phyloP scores from a whole-genome alignment of 2,797 vertebrate genomes.

The Dendrocincla tyrannina region DNA sequence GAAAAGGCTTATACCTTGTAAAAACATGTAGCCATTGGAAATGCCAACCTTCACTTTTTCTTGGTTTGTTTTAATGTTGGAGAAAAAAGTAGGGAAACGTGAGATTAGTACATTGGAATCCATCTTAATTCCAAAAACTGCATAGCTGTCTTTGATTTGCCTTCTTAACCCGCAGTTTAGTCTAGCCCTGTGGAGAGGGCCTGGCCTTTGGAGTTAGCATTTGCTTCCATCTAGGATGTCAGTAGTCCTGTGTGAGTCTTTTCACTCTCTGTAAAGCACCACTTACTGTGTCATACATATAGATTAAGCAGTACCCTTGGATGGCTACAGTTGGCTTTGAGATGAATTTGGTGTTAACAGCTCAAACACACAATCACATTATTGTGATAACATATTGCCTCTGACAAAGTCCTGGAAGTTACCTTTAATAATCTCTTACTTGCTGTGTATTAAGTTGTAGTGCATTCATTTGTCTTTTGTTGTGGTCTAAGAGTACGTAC shows the following conservation, averaged over 20 bases:
- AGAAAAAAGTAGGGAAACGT: neutral
- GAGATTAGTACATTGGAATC: neutral
- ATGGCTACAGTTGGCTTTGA: neutral
- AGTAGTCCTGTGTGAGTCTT: neutral
- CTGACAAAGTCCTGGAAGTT: neutral
- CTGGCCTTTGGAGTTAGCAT: neutral
- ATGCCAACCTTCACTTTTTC: neutral
- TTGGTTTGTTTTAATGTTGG: neutral
- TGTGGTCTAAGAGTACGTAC: neutral
- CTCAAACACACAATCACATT: neutral
- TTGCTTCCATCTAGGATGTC: neutral
- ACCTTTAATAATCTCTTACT: neutral
- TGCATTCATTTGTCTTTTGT: neutral
- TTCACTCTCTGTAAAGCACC: neutral
- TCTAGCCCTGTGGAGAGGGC: neutral
- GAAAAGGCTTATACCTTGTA: neutral
- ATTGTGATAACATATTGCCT: neutral
- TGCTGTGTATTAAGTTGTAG: neutral
- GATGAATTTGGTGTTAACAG: neutral
- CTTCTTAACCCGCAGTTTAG: neutral
- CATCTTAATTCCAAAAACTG: neutral
- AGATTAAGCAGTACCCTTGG: neutral
- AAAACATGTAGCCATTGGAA: neutral
- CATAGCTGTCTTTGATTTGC: neutral
- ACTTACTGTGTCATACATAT: fast-evolving